Percentiles rank a stretch among this genome's conserved stretches.
Conservation (phyloP, 2,797 vertebrate genomes). For the Selene dorsalis region DNA sequence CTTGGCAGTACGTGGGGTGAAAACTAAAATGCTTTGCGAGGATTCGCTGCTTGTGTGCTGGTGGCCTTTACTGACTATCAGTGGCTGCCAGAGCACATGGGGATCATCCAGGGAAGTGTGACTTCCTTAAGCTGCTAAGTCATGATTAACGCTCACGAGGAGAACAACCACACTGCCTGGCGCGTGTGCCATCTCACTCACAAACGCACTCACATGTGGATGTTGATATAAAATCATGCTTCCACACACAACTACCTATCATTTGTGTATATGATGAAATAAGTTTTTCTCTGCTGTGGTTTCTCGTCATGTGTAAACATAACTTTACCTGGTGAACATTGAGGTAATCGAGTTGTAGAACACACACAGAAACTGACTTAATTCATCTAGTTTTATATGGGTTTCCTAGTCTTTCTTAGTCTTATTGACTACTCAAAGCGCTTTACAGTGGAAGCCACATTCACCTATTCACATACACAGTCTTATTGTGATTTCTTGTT, state of each 20-base stretch:
- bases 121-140: conserved; percentile 81
- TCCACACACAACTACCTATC: background rate
- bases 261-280: background rate
- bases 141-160: conserved; percentile 78
- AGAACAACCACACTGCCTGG: conserved; percentile 51
- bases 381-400: too few relatives aligned
- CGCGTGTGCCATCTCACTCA: conserved; percentile 29
- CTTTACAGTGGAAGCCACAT: too few relatives aligned
- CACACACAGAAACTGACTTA: too few relatives aligned
- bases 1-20: conserved; percentile 10
- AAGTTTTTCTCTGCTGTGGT: too few relatives aligned
- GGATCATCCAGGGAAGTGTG: conserved; percentile 78
- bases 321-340: background rate
- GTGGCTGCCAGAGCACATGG: conserved; percentile 70
- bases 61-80: conserved; percentile 46
- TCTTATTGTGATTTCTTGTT: too few relatives aligned
- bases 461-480: too few relatives aligned
- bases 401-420: too few relatives aligned
- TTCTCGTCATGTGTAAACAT: background rate
- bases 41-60: conserved; percentile 25
- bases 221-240: conserved; percentile 17
- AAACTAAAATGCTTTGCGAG: background rate
- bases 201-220: conserved; percentile 32
- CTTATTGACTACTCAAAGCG: too few relatives aligned
- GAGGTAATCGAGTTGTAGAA: background rate